Evolutionary conservation across 2,113 vertebrate genomes (phyloP).

Genomic region (Sciurus niger): DNA sequence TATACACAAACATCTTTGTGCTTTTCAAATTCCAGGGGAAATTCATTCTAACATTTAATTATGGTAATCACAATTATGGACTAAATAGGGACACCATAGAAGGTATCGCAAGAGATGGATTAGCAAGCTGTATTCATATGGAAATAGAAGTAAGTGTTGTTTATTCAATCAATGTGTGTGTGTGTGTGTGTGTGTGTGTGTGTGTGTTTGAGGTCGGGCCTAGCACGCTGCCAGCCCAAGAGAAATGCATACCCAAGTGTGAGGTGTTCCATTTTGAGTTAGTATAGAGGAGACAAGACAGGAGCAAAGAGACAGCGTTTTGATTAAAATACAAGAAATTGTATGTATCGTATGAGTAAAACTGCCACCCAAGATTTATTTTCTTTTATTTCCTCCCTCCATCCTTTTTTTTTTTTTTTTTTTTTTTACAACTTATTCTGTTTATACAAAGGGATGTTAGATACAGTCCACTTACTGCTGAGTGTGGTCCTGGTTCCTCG

Average conservation of each 20-base stretch:
- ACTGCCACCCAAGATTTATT: neutral
- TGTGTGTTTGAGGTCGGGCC: neutral
- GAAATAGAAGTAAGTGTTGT: conserved; percentile 93
- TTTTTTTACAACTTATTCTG: neutral
- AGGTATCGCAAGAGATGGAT: conserved; percentile 93
- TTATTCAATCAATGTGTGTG: neutral
- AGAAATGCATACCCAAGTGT: neutral
- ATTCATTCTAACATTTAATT: conserved; percentile 93
- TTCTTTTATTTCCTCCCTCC: neutral
- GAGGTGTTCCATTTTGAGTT: neutral
- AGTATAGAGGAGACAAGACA: neutral
- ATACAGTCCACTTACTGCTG: neutral
- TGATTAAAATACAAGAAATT: neutral
- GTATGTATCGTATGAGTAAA: neutral
- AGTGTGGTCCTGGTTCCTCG: too few species aligned
- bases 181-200: neutral
- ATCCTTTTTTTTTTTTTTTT: neutral
- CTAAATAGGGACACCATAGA: conserved; percentile 94
- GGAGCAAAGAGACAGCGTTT: neutral
- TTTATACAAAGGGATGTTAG: neutral
- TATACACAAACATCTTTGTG: neutral
- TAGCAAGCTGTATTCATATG: conserved; percentile 94
- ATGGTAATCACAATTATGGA: conserved; percentile 91
- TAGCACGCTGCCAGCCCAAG: neutral
- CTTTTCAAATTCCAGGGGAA: conserved; percentile 91